Evolutionary conservation across 1,140 invertebrate species (phyloP), one percentile per base, ranked within the genome.

Genomic region (Aphaenogaster ashmeadi): DNA sequence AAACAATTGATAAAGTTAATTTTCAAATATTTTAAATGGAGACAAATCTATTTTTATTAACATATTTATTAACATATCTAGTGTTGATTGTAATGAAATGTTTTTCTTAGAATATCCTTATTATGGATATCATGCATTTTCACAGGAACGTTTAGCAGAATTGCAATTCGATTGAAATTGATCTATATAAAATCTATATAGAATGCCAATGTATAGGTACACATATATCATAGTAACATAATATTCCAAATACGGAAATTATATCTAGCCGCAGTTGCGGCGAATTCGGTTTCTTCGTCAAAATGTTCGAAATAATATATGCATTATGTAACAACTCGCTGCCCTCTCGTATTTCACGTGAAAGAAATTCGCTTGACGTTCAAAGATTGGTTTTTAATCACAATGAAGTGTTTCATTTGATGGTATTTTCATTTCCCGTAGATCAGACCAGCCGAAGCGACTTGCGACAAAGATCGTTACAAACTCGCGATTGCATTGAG

Each of bases 381-480:
- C 11, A 13, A 54, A 41, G 3, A 67, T 74, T n/a, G 21, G 47
- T 58, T 56, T 36, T 83, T 36, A 44, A 36, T 74, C 1, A 3
- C 38, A 13, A 5, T 3, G 1, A 44, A 4, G 6, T 18, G 27
- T 36, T 33, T 8, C 33, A 21, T 36, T 64, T 21, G 44, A 38
- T 47, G 38, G 8, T 11, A 52, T 47, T 62, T 38, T 74, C 80
- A 50, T 52, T 27, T 5, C 9, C 13, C 60, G 33, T 54, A 60
- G 38, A 38, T 77, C 71, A 33, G 21, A 33, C 50, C 41, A 21
- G n/a, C 38, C 21, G 58, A 52, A 38, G 18, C 11, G n/a, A 52
- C 44, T 81, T 50, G 67, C 80, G n/a, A 74, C 67, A 62, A 58
- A 84, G 80, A 84, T 84, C 80, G 47, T 84, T 84, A 75, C 54